Evolutionary conservation across 2,888 invertebrate species (phyloP).

Genomic region (Thereva unica): DNA sequence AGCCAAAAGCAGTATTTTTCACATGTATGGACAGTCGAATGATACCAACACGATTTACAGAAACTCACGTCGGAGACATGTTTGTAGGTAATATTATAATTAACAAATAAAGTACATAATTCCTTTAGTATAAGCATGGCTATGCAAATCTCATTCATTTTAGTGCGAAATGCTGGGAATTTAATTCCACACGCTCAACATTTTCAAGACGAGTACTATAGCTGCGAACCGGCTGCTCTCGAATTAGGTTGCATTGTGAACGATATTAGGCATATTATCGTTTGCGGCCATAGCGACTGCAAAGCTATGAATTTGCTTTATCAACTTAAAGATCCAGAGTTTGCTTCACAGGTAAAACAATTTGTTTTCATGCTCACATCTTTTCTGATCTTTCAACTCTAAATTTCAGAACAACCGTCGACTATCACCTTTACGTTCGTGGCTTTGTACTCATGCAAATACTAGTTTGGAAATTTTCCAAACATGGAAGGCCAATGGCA

Average conservation of each 20-base stretch:
- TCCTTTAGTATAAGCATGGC: conserved; percentile 19
- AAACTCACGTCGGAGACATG: conserved; percentile 96
- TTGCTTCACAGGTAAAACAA: conserved; percentile 66
- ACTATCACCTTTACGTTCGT: conserved; percentile 85
- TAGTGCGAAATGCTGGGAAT: conserved; percentile 96
- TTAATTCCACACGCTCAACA: conserved; percentile 90
- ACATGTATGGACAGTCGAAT: conserved; percentile 98
- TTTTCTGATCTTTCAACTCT: conserved; percentile 2
- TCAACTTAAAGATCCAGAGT: conserved; percentile 76
- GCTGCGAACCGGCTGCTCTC: conserved; percentile 93
- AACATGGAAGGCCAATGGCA: conserved; percentile 64
- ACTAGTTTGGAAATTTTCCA: conserved; percentile 83
- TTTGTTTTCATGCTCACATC: neutral
- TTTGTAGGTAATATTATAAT: conserved; percentile 75
- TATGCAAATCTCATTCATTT: conserved; percentile 48
- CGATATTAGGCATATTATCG: conserved; percentile 87
- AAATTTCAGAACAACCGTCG: conserved; percentile 67
- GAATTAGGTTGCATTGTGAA: conserved; percentile 93
- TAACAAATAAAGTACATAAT: conserved; percentile 10
- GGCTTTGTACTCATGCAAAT: conserved; percentile 86
- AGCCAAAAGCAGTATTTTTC: conserved; percentile 97
- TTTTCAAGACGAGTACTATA: conserved; percentile 83
- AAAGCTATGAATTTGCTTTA: conserved; percentile 96
- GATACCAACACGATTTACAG: conserved; percentile 93
- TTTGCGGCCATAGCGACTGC: conserved; percentile 97